These are phyloP conservation scores for Bombus superbus DNA, from an alignment of 1,140 invertebrate genomes.

Conservation along the genomic window DNA sequence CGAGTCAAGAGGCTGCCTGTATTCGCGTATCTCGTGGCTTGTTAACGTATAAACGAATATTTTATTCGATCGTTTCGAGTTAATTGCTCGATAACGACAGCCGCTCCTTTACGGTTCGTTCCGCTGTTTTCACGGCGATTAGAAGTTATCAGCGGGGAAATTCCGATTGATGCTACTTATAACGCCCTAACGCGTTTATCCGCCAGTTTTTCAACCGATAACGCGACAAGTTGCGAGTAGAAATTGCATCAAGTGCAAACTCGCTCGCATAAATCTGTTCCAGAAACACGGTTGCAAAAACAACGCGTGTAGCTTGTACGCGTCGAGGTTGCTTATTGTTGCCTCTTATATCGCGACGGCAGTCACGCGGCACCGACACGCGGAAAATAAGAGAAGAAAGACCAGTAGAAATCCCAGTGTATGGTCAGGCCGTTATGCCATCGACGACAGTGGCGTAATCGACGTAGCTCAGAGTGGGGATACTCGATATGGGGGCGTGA, in stretches of 20 bases:
- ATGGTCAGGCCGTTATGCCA: constrained; percentile 31
- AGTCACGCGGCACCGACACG: constrained; percentile 10
- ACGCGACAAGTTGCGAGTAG: neutral
- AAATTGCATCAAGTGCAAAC: neutral
- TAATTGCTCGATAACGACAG: neutral
- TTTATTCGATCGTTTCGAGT: too few species aligned
- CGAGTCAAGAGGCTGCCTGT: too few species aligned
- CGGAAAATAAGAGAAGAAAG: constrained; percentile 34
- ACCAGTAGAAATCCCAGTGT: constrained; percentile 39
- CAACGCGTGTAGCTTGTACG: neutral
- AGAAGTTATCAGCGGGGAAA: neutral
- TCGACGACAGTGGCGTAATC: constrained; percentile 40
- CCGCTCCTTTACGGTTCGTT: neutral
- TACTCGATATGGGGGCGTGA: too few species aligned
- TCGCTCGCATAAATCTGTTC: neutral
- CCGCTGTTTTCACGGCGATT: too few species aligned
- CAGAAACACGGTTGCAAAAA: neutral
- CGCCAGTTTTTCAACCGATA: neutral
- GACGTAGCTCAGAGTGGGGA: neutral
- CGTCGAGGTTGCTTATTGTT: neutral
- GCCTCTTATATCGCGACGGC: neutral
- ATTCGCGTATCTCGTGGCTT: neutral
- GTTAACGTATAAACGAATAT: neutral
- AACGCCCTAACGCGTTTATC: too few species aligned
- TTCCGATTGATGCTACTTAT: neutral